Evolutionary conservation across 2,113 vertebrate genomes (phyloP).

Genomic region (Xenopus laevis): DNA sequence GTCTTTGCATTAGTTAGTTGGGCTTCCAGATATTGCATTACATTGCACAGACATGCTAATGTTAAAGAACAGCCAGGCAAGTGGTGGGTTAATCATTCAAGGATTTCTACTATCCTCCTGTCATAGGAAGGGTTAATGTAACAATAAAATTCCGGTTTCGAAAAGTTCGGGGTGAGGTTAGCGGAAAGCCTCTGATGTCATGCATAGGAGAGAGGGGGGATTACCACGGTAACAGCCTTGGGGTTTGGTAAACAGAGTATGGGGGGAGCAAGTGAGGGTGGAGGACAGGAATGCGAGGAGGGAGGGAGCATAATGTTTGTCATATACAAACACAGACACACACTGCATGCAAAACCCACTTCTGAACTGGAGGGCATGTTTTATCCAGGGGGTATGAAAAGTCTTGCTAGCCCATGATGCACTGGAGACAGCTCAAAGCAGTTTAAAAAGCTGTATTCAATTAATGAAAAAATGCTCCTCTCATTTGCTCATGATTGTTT

Average conservation of each 20-base stretch:
- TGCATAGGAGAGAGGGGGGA: neutral
- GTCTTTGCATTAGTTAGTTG: too few species aligned
- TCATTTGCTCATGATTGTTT: neutral
- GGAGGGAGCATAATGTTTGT: neutral
- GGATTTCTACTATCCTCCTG: neutral
- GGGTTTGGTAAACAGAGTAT: constrained; percentile 38
- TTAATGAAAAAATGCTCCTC: neutral
- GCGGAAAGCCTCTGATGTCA: constrained; percentile 39
- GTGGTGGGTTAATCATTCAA: neutral
- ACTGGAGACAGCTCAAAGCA: neutral
- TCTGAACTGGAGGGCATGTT: neutral
- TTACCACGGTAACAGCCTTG: constrained; percentile 2
- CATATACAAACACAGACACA: neutral
- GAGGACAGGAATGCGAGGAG: constrained; percentile 25
- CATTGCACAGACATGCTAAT: too few species aligned
- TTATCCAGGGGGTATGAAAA: neutral
- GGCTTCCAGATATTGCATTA: too few species aligned
- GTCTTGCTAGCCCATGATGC: neutral
- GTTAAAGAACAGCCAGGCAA: too few species aligned
- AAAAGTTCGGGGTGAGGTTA: constrained; percentile 39
- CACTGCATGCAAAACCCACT: neutral
- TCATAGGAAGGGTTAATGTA: constrained; percentile 15
- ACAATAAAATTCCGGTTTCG: constrained; percentile 4
- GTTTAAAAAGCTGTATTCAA: neutral
- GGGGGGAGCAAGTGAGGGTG: constrained; percentile 1